Conservation (phyloP, 1,140 invertebrate genomes). For the Scaptodrosophila lebanonensis region DNA sequence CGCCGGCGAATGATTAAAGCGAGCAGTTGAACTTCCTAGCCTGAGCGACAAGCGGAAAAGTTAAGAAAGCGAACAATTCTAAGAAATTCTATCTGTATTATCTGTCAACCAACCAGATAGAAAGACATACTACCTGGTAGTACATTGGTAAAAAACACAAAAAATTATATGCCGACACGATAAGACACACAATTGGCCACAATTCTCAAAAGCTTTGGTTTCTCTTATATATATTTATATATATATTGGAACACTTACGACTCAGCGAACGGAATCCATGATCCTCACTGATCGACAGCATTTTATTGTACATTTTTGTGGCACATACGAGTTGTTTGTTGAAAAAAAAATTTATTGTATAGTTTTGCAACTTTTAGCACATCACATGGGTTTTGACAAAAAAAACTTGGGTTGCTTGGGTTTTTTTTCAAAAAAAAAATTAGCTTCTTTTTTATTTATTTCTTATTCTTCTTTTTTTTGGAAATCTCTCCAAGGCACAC, state of each 20-base stretch:
- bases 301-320: slow-evolving; percentile 67
- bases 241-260: slow-evolving; percentile 63
- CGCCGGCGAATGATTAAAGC: slow-evolving; percentile 58
- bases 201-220: neutral
- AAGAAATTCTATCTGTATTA: slow-evolving; percentile 49
- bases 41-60: slow-evolving; percentile 28
- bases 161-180: no score
- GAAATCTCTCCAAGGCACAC: slow-evolving; percentile 20
- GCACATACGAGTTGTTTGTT: neutral
- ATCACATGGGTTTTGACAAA: slow-evolving; percentile 25
- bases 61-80: slow-evolving; percentile 43
- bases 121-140: no score
- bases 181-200: neutral
- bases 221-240: neutral
- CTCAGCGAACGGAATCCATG: slow-evolving; percentile 77
- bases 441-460: slow-evolving; percentile 8
- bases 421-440: slow-evolving; percentile 32
- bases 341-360: slow-evolving; percentile 6
- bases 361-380: no score
- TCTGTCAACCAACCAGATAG: no score
- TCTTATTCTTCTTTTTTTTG: slow-evolving; percentile 1
- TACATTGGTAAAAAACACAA: slow-evolving; percentile 8
- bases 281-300: slow-evolving; percentile 77
- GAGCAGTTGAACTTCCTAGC: neutral
- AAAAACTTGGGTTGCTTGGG: slow-evolving; percentile 20